Base-by-base conservation (phyloP, 2,113 vertebrate genomes). In the Macquaria ambigua region DNA sequence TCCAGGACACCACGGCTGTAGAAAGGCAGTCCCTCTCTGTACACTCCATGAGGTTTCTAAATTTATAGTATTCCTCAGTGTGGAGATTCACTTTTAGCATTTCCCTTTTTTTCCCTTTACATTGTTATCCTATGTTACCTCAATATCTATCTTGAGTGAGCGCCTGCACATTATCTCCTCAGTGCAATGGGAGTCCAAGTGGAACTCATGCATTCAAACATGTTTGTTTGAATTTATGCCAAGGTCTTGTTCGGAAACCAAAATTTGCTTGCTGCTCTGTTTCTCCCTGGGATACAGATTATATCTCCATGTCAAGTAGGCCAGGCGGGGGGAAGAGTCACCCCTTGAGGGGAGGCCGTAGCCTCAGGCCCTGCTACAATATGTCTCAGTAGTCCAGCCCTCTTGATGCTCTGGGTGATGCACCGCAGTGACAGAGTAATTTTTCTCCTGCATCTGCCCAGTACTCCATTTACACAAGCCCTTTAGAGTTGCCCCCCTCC, bases 231-330 rank as follows among this genome's bases (percentile, higher is more conserved):
- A 85, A 74, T 85, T 83, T 68, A 66, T 83, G 85, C 85, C 82
- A 71, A 81, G 78, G 71, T 86, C 58, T 69, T 74, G 74, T 74
- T 69, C 63, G 68, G 63, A 80, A 90, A 89, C 90, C 77, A 70
- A 68, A 63, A 88, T 89, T 64, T 84, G 64, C 78, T 79, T 79
- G 79, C 79, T 77, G 48, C 31, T 46, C 46, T 56, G 63, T 80
- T 71, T 83, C 85, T 88, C 78, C 79, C 25, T 6, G 11, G 78
- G 73, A 89, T 74, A 53, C 71, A 88, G 85, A 91, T 91, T 84
- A 84, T 80, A 89, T 93, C 82, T 93, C 87, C 83, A 84, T 91
- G 89, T 87, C 75, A 88, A 92, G 67, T 67, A 89, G 87, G 63
- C 56, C 53, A 20, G 79, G 43, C 70, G 31, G 1, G 43, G 18